Conservation (phyloP, 1,140 invertebrate genomes). For the Lucilia cuprina region DNA sequence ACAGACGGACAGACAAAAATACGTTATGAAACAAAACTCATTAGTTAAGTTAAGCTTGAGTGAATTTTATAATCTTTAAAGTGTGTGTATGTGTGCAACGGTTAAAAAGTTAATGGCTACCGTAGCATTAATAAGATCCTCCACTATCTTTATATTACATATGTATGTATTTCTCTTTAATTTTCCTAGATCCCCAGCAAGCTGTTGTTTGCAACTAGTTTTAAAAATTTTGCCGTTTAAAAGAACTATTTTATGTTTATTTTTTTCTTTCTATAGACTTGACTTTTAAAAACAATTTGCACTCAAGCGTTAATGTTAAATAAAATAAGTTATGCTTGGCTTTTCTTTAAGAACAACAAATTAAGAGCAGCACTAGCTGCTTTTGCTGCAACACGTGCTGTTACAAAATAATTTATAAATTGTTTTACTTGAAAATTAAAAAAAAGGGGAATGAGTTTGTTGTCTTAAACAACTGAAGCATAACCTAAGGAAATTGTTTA, state of each 20-base stretch:
- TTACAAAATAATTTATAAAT: neutral
- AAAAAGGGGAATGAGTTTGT: neutral
- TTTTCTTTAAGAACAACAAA: neutral
- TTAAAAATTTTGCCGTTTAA: neutral
- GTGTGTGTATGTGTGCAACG: slow-evolving; percentile 28
- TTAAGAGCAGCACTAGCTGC: neutral
- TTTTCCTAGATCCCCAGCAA: too few species aligned
- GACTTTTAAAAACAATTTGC: slow-evolving; percentile 9
- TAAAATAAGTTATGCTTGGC: slow-evolving; percentile 5
- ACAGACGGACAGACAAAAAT: neutral
- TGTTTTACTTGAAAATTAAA: neutral
- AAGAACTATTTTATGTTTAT: too few species aligned
- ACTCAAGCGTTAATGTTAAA: slow-evolving; percentile 28
- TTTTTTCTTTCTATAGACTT: too few species aligned
- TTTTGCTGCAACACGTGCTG: slow-evolving; percentile 27
- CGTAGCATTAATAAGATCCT: neutral
- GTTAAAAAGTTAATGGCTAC: slow-evolving; percentile 25
- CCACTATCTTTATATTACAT: neutral
- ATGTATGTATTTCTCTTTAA: neutral
- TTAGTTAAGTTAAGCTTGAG: slow-evolving; percentile 27
- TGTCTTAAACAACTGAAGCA: slow-evolving; percentile 4
- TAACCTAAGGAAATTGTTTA: slow-evolving; percentile 21
- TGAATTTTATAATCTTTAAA: slow-evolving; percentile 17
- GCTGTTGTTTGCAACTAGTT: neutral
- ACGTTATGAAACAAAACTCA: slow-evolving; percentile 17